Base-by-base conservation (phyloP, 2,888 invertebrate genomes). In the Plagodis dolabraria region DNA sequence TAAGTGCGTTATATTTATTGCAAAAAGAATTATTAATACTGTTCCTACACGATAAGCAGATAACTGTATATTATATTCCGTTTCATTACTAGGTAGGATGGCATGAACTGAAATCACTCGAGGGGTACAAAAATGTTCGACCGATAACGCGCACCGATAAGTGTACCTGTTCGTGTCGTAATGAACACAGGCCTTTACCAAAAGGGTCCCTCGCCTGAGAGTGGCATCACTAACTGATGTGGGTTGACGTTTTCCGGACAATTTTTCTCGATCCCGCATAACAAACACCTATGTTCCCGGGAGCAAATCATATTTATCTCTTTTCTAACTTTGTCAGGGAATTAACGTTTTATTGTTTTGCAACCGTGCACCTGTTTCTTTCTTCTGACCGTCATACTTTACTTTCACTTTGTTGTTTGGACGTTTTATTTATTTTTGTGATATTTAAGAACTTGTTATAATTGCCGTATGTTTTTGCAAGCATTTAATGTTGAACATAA, bases 191-290 rank as follows among this genome's bases (percentile, higher is more conserved):
- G 60, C 70, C 64, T 69, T 64, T 55, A 67, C 72, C 55, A 62
- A 70, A 75, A 69, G 67, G 72, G 65, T 69, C 64, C 68, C 58
- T 22, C 64, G 71, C 74, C 76, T 74, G 75, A 64, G 58, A 70
- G 70, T 69, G 71, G 69, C 69, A 66, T 70, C 69, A 62, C 65
- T 77, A 74, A 77, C 72, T 79, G 83, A 83, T 78, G 70, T 70
- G 74, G 82, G 78, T 82, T 78, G 85, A 84, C 80, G 74, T 80
- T 76, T 79, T 73, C 67, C 69, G 67, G 75, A 75, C 69, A 64
- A 71, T 72, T 73, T 71, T 70, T 71, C 68, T 54, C 67, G 69
- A 68, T 69, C 68, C 63, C 64, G 61, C 54, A 70, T 68, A 51
- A 67, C 67, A 66, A 65, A 64, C 59, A 62, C 51, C 36, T 56